Percentiles rank a stretch among this genome's conserved stretches.
These are phyloP conservation scores for Burhinus bistriatus DNA, from an alignment of 2,113 vertebrate species.

Conservation along the genomic window DNA sequence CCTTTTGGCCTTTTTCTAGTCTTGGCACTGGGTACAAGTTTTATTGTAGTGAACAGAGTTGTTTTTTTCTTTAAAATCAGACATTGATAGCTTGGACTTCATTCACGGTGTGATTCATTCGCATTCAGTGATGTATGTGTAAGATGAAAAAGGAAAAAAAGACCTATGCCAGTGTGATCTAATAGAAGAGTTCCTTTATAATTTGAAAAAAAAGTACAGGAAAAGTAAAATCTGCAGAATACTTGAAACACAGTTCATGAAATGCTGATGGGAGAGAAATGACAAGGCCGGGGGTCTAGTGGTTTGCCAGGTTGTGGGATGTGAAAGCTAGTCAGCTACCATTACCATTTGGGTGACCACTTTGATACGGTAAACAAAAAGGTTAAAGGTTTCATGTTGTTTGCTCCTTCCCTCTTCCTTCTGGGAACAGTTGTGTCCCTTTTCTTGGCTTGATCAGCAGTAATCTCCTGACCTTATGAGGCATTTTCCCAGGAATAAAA, in stretches of 20 bases:
- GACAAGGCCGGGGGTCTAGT: not conserved
- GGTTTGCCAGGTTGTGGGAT: not conserved
- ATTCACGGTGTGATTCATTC: not conserved
- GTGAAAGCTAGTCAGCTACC: not conserved
- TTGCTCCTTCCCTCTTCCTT: conserved; percentile 6
- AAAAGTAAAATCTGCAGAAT: not conserved
- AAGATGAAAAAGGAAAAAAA: not conserved
- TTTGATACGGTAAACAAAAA: not conserved
- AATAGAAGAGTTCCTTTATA: not conserved
- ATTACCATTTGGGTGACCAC: conserved; percentile 3
- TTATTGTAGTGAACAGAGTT: not conserved
- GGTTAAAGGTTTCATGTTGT: not conserved
- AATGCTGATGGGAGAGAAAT: not conserved
- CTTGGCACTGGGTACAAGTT: not conserved
- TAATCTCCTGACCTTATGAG: conserved; percentile 28
- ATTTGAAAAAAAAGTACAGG: not conserved
- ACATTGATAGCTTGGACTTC: not conserved
- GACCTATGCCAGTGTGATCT: not conserved
- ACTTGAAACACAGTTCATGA: not conserved
- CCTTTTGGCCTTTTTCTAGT: not conserved
- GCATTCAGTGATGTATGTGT: not conserved
- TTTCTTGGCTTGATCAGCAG: conserved; percentile 32
- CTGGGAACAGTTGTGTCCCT: not conserved
- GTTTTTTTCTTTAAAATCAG: not conserved
- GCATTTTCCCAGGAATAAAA: conserved; percentile 53